A percentile compares a stretch with the other conserved stretches of the same genome.
These are phyloP conservation scores for Macrobrachium nipponense DNA, from an alignment of 1,140 invertebrate genomes.

Conservation along the genomic window DNA sequence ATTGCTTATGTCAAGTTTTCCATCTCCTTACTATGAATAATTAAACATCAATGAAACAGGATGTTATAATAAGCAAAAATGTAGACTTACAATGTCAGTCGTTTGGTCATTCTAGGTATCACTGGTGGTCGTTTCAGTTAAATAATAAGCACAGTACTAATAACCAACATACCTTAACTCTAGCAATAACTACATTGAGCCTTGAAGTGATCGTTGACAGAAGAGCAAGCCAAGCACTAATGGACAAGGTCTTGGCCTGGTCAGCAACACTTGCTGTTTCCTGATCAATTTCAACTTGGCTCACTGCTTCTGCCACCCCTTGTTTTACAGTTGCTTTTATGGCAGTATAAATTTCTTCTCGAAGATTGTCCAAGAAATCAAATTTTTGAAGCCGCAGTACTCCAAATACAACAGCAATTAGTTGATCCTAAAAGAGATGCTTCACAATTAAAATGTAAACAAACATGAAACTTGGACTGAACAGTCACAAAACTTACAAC, in stretches of 20 bases:
- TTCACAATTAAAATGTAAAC: conserved; percentile 26
- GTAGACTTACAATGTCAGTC: too few relatives aligned
- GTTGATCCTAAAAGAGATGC: conserved; percentile 78
- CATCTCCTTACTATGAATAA: too few relatives aligned
- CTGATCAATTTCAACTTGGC: conserved; percentile 45
- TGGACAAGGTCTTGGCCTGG: conserved; percentile 38
- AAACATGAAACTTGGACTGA: too few relatives aligned
- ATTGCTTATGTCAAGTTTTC: too few relatives aligned
- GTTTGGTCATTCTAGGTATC: too few relatives aligned
- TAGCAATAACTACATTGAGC: conserved; percentile 47
- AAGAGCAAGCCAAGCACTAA: conserved; percentile 43
- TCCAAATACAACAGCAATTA: conserved; percentile 89
- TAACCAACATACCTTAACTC: conserved; percentile 38
- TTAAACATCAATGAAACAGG: too few relatives aligned
- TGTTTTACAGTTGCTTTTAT: conserved; percentile 91
- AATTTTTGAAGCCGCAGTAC: conserved; percentile 87
- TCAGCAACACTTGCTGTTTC: conserved; percentile 52
- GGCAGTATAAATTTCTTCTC: conserved; percentile 89
- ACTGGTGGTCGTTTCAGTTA: too few relatives aligned
- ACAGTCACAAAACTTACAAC: background rate
- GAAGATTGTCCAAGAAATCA: conserved; percentile 82
- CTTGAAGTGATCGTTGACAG: conserved; percentile 37
- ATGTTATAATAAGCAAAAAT: too few relatives aligned
- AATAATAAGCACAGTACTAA: too few relatives aligned
- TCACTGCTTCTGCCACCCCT: conserved; percentile 66